These are phyloP conservation scores for Drosophila pandora DNA, from an alignment of 1,140 invertebrate genomes.

Conservation along the genomic window DNA sequence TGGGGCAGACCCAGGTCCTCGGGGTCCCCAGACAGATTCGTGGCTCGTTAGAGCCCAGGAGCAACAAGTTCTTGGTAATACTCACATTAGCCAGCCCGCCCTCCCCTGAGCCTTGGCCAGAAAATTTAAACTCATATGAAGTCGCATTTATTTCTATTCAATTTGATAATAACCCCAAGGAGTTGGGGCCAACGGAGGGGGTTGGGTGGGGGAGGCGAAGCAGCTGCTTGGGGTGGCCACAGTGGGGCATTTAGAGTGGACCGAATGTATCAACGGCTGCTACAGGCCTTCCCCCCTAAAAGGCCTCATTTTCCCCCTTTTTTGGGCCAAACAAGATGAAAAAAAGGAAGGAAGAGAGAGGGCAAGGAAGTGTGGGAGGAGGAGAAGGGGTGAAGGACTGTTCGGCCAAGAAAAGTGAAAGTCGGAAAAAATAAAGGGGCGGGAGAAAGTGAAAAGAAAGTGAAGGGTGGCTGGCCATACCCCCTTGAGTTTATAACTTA, in stretches of 20 bases:
- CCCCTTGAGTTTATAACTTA: conserved; percentile 82
- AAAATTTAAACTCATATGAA: conserved; percentile 74
- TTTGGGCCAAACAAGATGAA: conserved; percentile 38
- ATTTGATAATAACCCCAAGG: conserved; percentile 77
- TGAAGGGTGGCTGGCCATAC: conserved; percentile 34
- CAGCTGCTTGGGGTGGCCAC: conserved; percentile 60
- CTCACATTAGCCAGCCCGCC: conserved; percentile 4
- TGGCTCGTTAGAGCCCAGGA: conserved; percentile 11
- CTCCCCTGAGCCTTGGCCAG: background rate
- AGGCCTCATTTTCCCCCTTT: conserved; percentile 76
- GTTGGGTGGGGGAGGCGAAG: conserved; percentile 23
- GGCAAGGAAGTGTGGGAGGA: background rate
- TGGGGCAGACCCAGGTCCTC: background rate
- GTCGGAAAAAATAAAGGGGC: conserved; percentile 19
- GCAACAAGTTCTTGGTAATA: conserved; percentile 26
- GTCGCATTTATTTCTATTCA: conserved; percentile 80
- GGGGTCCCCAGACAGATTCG: conserved; percentile 6
- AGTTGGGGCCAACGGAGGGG: conserved; percentile 7
- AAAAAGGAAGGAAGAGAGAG: background rate
- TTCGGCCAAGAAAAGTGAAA: conserved; percentile 33
- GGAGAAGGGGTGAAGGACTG: conserved; percentile 2
- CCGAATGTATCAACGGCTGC: conserved; percentile 73
- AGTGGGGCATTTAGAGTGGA: conserved; percentile 79
- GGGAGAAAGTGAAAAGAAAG: conserved; percentile 18
- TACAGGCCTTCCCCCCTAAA: conserved; percentile 35